phyloP scores from a whole-genome alignment of 2,888 invertebrate genomes.

The Branchinecta sandiegonensis region DNA sequence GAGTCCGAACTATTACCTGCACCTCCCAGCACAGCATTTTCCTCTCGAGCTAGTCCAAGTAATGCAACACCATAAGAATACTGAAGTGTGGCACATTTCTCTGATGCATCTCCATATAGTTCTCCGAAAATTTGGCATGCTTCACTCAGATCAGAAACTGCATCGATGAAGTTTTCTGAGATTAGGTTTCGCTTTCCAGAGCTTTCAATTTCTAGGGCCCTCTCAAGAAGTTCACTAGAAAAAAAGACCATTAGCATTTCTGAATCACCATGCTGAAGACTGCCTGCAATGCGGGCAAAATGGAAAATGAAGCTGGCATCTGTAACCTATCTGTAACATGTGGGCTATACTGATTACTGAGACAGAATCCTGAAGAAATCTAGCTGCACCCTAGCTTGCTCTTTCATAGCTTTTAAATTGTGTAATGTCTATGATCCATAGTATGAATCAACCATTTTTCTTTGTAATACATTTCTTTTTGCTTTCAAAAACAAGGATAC shows the following conservation, averaged over 20 bases:
- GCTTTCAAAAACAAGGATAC: no score
- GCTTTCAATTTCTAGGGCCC: constrained; percentile 1
- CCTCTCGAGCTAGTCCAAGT: neutral
- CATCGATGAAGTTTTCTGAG: neutral
- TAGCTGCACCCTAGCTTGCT: no score
- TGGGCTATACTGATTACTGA: no score
- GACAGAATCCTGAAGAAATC: no score
- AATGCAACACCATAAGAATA: constrained; percentile 4
- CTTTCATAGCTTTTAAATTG: no score
- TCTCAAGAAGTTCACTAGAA: neutral
- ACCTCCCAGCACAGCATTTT: neutral
- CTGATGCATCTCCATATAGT: constrained; percentile 1
- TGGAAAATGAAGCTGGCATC: no score
- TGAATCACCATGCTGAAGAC: no score
- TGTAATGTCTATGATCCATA: no score
- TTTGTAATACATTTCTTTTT: no score
- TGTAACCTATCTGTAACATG: no score
- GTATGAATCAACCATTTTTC: no score
- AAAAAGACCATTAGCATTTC: neutral
- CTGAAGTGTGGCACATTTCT: constrained; percentile 1
- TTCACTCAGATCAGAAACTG: constrained; percentile 14
- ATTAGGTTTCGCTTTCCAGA: constrained; percentile 4
- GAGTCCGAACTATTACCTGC: neutral
- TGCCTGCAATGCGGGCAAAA: no score
- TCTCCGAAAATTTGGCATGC: constrained; percentile 6